Conservation (phyloP, 2,113 vertebrate species). For the Nettapus auritus region DNA sequence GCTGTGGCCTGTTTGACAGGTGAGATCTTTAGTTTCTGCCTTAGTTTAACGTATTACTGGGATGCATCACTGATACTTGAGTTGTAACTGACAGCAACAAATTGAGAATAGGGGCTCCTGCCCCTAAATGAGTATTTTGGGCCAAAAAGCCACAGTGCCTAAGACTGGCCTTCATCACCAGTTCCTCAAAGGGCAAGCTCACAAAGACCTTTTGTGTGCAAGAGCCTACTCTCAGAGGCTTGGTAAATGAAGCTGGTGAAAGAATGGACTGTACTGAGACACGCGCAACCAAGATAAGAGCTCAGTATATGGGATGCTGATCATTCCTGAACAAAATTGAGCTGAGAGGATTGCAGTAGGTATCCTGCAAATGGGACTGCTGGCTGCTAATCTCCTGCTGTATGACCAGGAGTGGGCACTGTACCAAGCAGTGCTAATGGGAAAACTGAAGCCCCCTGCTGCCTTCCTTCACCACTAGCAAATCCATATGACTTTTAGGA, state of each 20-base stretch:
- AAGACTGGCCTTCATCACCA: not conserved
- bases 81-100: not conserved
- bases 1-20: not conserved
- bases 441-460: not conserved
- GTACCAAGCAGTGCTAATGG: not conserved
- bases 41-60: not conserved
- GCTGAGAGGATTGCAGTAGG: not conserved
- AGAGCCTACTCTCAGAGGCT: not conserved
- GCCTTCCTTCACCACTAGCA: not conserved
- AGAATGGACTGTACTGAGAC: not conserved
- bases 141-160: not conserved
- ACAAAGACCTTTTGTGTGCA: not conserved
- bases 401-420: not conserved
- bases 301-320: not conserved
- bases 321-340: conserved; percentile 15
- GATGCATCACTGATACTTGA: not conserved
- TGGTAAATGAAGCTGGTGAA: not conserved
- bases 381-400: not conserved
- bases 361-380: not conserved
- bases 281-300: not conserved
- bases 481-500: not conserved
- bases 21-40: not conserved
- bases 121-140: not conserved
- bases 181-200: conserved; percentile 2
- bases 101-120: not conserved